Conservation (phyloP, 2,113 vertebrate genomes). For the Patagioenas fasciata region DNA sequence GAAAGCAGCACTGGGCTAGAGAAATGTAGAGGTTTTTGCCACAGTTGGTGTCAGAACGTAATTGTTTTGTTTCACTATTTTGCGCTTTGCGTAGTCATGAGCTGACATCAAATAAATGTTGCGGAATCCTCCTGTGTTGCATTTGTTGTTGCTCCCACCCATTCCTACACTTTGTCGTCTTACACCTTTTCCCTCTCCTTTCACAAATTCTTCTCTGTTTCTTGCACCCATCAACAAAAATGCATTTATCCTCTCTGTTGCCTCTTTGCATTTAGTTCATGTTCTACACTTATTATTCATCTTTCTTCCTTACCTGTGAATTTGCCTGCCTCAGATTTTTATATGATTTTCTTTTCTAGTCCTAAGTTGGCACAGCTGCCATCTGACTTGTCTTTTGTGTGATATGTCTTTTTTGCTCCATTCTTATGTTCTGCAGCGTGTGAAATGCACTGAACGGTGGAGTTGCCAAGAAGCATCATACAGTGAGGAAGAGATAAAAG, state of each 20-base stretch:
- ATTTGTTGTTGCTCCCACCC: background rate
- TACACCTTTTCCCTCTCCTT: background rate
- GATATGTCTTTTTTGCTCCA: background rate
- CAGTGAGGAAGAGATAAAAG: slow-evolving; percentile 32
- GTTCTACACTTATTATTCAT: background rate
- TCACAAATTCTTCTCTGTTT: background rate
- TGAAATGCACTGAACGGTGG: slow-evolving; percentile 32
- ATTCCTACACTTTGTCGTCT: background rate
- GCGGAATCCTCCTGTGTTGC: background rate
- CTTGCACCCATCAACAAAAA: background rate
- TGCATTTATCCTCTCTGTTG: background rate
- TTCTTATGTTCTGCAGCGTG: background rate
- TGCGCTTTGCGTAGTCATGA: background rate
- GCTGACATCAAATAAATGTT: background rate
- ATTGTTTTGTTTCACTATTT: background rate
- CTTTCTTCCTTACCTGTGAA: background rate
- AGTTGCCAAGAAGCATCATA: slow-evolving; percentile 24
- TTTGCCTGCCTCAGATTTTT: background rate
- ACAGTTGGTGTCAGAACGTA: background rate
- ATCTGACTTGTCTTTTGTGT: background rate
- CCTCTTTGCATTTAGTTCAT: background rate
- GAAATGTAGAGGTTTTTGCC: background rate
- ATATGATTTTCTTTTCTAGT: background rate
- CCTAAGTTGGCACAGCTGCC: background rate
- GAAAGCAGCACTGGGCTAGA: background rate